Evolutionary conservation across 2,888 invertebrate genomes (phyloP), one percentile per base, ranked within the genome.

Genomic region (Eurytoma adleriae): DNA sequence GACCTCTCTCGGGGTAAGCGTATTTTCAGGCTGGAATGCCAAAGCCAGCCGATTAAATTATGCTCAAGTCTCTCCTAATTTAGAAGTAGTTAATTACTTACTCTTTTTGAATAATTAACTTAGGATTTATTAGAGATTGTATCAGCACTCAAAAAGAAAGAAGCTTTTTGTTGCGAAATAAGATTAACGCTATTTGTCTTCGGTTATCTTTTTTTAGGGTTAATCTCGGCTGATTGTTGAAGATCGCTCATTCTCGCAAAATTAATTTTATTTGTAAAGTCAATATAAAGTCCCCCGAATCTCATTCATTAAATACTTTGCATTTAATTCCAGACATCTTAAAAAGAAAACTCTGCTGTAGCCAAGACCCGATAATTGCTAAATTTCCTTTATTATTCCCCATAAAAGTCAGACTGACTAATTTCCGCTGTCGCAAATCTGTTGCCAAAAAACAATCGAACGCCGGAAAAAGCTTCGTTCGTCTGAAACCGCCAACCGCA

Each of bases 21-120:
- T 56, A 61, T 79, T 74, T 76, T 74, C 61, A 24, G 18, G 20
- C 40, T 56, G 18, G 24, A 73, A 56, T 48, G 62, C 18, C 62
- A 54, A 72, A 72, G 52, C 54, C 54, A 54, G 12, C 72, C 54
- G 54, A 5, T 78, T 72, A 61, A 67, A 67, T 78, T 78, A 67
- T 68, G 13, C 52, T 52, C 24, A 30, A 67, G 54, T 54, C 18
- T 27, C 50, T 50, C 68, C 52, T 30, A 48, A 56, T 56, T 73
- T 62, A 24, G 27, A 68, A 73, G 59, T 59, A 72, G 67, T 67
- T 59, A 50, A 71, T 79, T 79, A 68, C 62, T 61, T 68, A 48
- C 40, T 50, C 48, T 79, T 54, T 40, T 18, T 16, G 61, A 73
- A 73, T 73, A 62, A 61, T 78, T 68, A 52, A 78, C 61, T 62